These are phyloP conservation scores for Lasaia peninsularis DNA, from an alignment of 1,140 invertebrate genomes.

Conservation along the genomic window DNA sequence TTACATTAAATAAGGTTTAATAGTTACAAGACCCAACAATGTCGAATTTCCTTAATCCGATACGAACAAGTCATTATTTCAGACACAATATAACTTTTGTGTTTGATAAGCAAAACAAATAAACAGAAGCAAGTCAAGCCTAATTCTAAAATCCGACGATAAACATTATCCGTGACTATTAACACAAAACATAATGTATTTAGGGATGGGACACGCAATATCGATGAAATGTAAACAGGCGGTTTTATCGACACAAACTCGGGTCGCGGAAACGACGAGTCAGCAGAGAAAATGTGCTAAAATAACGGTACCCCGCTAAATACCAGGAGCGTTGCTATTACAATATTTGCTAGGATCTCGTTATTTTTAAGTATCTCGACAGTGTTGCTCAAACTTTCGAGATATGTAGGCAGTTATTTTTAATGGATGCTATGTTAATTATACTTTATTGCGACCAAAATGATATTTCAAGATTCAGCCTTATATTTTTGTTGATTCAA, in stretches of 20 bases:
- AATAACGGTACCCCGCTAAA: slow-evolving; percentile 50
- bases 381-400: slow-evolving; percentile 43
- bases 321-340: slow-evolving; percentile 47
- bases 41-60: background rate
- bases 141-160: slow-evolving; percentile 35
- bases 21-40: background rate
- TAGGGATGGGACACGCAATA: slow-evolving; percentile 44
- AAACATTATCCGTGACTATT: slow-evolving; percentile 39
- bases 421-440: background rate
- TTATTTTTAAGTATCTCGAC: slow-evolving; percentile 68
- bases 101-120: slow-evolving; percentile 30
- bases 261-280: slow-evolving; percentile 34
- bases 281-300: slow-evolving; percentile 45
- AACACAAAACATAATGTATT: slow-evolving; percentile 44
- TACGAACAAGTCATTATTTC: background rate
- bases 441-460: background rate
- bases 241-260: slow-evolving; percentile 37
- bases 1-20: background rate
- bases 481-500: too few relatives aligned
- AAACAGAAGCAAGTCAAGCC: slow-evolving; percentile 29
- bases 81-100: slow-evolving; percentile 20
- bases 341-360: slow-evolving; percentile 67
- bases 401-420: background rate
- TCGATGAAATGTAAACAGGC: slow-evolving; percentile 44
- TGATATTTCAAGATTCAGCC: too few relatives aligned